These are phyloP conservation scores for Nothoprocta perdicaria DNA, from an alignment of 2,113 vertebrate species.

Conservation along the genomic window DNA sequence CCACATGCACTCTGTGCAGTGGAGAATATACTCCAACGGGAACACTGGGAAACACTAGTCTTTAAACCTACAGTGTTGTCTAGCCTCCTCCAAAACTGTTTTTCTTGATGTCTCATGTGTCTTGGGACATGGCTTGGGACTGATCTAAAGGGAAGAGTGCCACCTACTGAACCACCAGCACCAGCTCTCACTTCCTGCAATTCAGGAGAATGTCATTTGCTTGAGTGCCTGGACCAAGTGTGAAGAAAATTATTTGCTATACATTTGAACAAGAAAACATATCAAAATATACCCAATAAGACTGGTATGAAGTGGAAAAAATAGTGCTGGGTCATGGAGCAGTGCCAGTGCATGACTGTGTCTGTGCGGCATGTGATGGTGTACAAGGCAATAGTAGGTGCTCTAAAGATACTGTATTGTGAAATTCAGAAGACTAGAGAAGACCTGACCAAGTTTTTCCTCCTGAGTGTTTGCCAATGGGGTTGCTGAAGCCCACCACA, in stretches of 20 bases:
- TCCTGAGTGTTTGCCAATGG: neutral
- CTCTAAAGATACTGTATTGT: slow-evolving; percentile 2
- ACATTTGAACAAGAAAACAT: neutral
- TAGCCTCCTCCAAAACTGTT: neutral
- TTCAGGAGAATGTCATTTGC: neutral
- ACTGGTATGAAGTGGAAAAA: neutral
- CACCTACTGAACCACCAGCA: slow-evolving; percentile 47
- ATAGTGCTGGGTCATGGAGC: neutral
- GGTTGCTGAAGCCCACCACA: neutral
- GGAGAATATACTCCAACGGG: neutral
- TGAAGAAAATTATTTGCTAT: neutral
- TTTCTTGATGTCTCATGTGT: rapidly evolving
- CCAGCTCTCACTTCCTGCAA: neutral
- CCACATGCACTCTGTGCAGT: rapidly evolving
- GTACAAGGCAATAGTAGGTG: neutral
- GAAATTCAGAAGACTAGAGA: neutral
- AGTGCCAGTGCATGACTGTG: neutral
- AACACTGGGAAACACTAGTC: rapidly evolving
- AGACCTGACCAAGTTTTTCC: neutral
- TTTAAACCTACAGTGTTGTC: rapidly evolving
- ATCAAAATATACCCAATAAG: neutral
- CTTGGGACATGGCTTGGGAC: neutral
- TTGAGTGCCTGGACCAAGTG: neutral
- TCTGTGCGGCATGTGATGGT: neutral
- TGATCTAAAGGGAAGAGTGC: slow-evolving; percentile 60